These are phyloP conservation scores for Tetragonisca angustula DNA, from an alignment of 2,888 invertebrate species.

Conservation along the genomic window DNA sequence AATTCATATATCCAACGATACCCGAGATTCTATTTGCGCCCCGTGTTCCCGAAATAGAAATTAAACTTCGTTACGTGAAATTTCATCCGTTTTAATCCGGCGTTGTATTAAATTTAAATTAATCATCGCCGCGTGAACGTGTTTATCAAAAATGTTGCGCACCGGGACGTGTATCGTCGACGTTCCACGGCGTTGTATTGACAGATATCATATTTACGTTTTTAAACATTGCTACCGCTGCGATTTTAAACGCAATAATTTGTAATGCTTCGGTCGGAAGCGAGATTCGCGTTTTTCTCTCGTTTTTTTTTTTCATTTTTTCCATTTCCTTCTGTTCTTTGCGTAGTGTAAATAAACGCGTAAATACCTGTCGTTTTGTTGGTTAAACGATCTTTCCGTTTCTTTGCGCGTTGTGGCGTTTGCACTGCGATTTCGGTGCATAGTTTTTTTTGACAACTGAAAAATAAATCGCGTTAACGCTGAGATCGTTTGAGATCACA, in stretches of 20 bases:
- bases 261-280: background rate
- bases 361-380: no score
- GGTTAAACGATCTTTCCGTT: background rate
- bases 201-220: background rate
- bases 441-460: background rate
- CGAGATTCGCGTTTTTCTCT: background rate
- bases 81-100: constrained; percentile 28
- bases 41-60: constrained; percentile 10
- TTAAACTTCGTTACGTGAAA: constrained; percentile 37
- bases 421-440: background rate
- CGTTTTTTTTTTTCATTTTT: background rate
- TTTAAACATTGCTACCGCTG: background rate
- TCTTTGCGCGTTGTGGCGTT: background rate
- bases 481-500: no score
- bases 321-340: background rate
- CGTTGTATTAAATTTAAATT: constrained; percentile 23
- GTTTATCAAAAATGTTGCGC: background rate
- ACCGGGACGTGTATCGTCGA: background rate
- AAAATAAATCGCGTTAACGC: background rate
- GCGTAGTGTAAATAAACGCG: background rate
- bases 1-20: constrained; percentile 41
- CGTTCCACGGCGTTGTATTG: background rate
- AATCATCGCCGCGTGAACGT: background rate
- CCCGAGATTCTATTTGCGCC: constrained; percentile 35
- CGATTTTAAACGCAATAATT: background rate